Conservation (phyloP, 2,113 vertebrate species). For the Vireo altiloquus region DNA sequence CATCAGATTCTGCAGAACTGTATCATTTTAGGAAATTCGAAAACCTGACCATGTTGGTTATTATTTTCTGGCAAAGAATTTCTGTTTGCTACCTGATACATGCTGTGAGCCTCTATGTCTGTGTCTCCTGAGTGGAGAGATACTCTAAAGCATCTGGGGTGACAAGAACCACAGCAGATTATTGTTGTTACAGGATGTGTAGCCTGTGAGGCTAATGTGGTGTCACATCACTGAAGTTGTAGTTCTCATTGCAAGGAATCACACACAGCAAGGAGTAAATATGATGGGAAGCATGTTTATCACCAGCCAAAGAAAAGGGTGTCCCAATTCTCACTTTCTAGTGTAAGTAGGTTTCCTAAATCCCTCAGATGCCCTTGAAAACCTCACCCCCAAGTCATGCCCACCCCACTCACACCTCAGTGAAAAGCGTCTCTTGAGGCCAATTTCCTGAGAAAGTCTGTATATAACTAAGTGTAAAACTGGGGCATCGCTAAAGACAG, state of each 20-base stretch:
- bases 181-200: neutral
- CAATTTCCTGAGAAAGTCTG: neutral
- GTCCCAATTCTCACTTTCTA: neutral
- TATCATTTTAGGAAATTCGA: neutral
- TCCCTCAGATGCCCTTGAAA: neutral
- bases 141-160: neutral
- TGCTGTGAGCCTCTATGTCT: neutral
- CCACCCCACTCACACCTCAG: too few relatives aligned
- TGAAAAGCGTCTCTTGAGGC: neutral
- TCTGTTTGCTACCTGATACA: neutral
- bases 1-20: neutral
- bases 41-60: neutral
- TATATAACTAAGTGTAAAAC: neutral
- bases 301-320: neutral
- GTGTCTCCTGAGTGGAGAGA: neutral
- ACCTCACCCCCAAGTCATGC: neutral
- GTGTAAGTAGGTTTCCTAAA: neutral
- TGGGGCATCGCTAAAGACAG: neutral
- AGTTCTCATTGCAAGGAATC: neutral
- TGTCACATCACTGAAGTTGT: neutral
- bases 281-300: neutral
- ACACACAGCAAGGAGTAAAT: neutral
- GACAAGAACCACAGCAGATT: neutral
- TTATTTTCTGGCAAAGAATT: neutral
- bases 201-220: neutral